Conservation (phyloP, 2,888 invertebrate species). For the Fragum whitleyi region DNA sequence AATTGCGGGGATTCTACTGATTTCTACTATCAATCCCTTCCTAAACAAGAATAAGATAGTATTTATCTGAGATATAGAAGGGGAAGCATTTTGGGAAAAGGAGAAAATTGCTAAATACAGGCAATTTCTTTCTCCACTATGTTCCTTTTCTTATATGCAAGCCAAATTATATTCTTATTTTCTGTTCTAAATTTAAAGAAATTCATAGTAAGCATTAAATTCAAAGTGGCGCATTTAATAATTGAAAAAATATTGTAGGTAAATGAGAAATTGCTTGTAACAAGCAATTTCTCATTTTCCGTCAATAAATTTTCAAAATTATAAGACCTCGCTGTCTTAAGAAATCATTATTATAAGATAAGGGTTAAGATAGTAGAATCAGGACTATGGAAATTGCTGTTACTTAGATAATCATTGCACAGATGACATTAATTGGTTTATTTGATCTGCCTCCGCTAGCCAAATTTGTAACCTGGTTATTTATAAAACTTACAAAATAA, state of each 20-base stretch:
- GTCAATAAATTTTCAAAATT: not conserved
- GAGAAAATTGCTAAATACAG: no score
- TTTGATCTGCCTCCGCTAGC: slow-evolving; percentile 20
- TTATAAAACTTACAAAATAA: slow-evolving; percentile 40
- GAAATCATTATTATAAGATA: no score
- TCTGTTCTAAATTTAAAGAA: no score
- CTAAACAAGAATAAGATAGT: not conserved
- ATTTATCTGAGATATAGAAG: not conserved
- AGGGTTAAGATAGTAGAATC: not conserved
- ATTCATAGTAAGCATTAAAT: no score
- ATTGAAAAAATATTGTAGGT: not conserved
- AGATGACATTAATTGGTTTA: not conserved
- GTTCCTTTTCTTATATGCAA: no score
- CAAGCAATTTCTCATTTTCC: slow-evolving; percentile 8
- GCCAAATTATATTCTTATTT: no score
- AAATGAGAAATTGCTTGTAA: slow-evolving; percentile 9
- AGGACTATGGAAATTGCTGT: not conserved
- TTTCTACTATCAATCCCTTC: not conserved
- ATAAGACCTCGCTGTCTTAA: no score
- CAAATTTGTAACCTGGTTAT: slow-evolving; percentile 24
- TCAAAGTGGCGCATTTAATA: no score
- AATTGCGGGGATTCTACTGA: not conserved
- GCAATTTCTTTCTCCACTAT: no score
- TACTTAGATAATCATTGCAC: not conserved
- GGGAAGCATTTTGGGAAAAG: not conserved